A percentile compares a stretch with the other conserved stretches of the same genome.
These are phyloP conservation scores for Nannoperca obscura DNA, from an alignment of 2,797 vertebrate genomes.

Conservation along the genomic window DNA sequence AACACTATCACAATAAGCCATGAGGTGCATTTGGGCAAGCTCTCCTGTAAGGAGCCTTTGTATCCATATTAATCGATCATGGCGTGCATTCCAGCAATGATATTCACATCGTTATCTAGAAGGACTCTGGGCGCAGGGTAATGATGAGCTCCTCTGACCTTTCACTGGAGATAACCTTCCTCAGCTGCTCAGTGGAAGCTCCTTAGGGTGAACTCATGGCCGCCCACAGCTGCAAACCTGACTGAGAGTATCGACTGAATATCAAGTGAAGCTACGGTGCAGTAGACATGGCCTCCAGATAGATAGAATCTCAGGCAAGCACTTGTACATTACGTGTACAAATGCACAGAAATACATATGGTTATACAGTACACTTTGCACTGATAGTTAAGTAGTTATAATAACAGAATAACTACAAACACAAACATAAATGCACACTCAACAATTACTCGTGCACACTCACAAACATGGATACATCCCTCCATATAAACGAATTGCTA, in stretches of 20 bases:
- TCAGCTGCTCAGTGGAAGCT: conserved; percentile 45
- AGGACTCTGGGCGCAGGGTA: conserved; percentile 44
- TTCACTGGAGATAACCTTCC: conserved; percentile 68
- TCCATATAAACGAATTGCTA: background rate
- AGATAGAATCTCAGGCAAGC: conserved; percentile 10
- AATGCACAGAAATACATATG: background rate
- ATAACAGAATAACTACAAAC: background rate
- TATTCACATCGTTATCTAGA: conserved; percentile 63
- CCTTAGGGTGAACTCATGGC: conserved; percentile 44
- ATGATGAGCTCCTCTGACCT: conserved; percentile 72
- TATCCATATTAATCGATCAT: conserved; percentile 43
- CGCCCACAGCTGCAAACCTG: conserved; percentile 36
- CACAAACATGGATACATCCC: background rate
- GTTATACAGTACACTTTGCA: background rate
- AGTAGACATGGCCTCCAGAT: conserved; percentile 28
- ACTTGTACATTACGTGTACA: background rate
- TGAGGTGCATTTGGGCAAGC: conserved; percentile 2
- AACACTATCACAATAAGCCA: background rate
- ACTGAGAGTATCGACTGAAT: conserved; percentile 54
- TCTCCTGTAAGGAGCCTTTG: background rate
- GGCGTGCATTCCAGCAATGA: conserved; percentile 25
- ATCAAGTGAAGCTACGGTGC: conserved; percentile 38
- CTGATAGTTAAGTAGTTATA: background rate
- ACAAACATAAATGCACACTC: background rate
- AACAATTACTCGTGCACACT: background rate